A percentile compares a stretch with the other conserved stretches of the same genome.
Conservation (phyloP, 2,888 invertebrate genomes). For the Lithodes maja region DNA sequence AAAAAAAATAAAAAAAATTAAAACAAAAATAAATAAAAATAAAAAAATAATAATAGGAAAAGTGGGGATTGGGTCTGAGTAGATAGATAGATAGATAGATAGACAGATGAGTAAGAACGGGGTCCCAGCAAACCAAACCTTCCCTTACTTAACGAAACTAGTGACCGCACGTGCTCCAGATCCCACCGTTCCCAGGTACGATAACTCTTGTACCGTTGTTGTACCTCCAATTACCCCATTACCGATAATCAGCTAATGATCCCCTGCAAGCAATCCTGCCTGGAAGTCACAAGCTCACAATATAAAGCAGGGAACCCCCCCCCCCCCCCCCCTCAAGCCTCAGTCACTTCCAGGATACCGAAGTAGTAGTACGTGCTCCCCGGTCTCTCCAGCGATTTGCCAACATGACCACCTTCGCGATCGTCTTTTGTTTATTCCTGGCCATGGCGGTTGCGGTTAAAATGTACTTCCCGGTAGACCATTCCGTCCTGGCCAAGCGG, state of each 20-base stretch:
- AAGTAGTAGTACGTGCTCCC: not conserved
- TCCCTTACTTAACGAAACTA: too few relatives aligned
- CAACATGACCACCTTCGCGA: not conserved
- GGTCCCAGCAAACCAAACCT: too few relatives aligned
- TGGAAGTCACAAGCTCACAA: not conserved
- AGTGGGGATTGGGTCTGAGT: too few relatives aligned
- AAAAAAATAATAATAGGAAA: too few relatives aligned
- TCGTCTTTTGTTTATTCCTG: not conserved
- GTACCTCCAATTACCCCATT: not conserved
- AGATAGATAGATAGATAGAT: too few relatives aligned
- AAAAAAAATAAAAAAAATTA: too few relatives aligned
- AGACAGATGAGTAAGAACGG: too few relatives aligned
- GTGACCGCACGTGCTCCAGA: not conserved
- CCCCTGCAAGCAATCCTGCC: not conserved
- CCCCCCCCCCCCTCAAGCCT: not conserved
- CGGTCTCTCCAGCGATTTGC: not conserved
- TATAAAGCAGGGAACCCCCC: not conserved
- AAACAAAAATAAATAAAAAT: too few relatives aligned
- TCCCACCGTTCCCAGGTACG: not conserved
- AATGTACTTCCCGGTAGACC: not conserved
- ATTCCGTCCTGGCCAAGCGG: not conserved
- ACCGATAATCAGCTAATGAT: constrained; percentile 9
- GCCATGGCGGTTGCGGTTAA: not conserved
- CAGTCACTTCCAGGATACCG: not conserved
- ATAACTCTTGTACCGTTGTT: not conserved